Percentiles rank a stretch among this genome's conserved stretches.
Conservation (phyloP, 1,140 invertebrate species). For the Lepidurus packardi region DNA sequence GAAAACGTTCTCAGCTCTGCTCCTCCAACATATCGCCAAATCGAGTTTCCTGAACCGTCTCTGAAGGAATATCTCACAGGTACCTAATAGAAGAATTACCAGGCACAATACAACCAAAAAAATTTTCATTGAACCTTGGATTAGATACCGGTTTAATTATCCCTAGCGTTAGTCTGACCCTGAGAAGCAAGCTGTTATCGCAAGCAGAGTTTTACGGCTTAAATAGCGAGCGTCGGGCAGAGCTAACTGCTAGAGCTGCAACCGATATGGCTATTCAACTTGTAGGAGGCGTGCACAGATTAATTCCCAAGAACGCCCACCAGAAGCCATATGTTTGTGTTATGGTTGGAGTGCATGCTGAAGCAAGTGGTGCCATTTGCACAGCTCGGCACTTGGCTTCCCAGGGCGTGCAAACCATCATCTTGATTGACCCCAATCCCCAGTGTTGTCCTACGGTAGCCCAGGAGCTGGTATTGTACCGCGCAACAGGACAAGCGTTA, state of each 20-base stretch:
- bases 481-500: slow-evolving; percentile 52
- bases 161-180: slow-evolving; percentile 61
- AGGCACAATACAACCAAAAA: neutral
- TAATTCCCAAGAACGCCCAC: slow-evolving; percentile 73
- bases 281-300: slow-evolving; percentile 62
- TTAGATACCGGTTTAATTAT: slow-evolving; percentile 68
- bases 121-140: neutral
- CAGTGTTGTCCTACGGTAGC: slow-evolving; percentile 39
- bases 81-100: slow-evolving; percentile 35
- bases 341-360: slow-evolving; percentile 63
- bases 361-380: slow-evolving; percentile 64
- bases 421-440: slow-evolving; percentile 56
- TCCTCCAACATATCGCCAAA: slow-evolving; percentile 61
- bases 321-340: slow-evolving; percentile 71
- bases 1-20: slow-evolving; percentile 71
- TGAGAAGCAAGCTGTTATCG: slow-evolving; percentile 60
- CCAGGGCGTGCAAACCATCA: slow-evolving; percentile 68
- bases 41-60: slow-evolving; percentile 59
- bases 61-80: slow-evolving; percentile 66
- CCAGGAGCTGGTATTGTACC: slow-evolving; percentile 59
- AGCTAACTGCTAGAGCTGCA: slow-evolving; percentile 67
- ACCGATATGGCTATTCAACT: slow-evolving; percentile 71
- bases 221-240: slow-evolving; percentile 60
- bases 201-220: slow-evolving; percentile 61
- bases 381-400: slow-evolving; percentile 69